These are phyloP conservation scores for Euura saliciscinereae DNA, from an alignment of 1,140 invertebrate genomes.

Conservation along the genomic window DNA sequence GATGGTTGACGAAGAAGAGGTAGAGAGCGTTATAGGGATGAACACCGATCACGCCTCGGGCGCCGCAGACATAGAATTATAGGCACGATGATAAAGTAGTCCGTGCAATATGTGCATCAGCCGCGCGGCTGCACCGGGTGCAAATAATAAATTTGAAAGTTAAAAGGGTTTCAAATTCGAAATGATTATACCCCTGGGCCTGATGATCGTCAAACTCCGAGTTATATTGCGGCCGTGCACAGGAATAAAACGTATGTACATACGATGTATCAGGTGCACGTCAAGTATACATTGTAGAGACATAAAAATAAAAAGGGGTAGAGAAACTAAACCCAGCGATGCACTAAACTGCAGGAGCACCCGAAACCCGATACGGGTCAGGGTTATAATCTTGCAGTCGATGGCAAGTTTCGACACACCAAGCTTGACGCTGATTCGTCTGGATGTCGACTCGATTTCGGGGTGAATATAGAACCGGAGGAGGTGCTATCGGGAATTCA, in stretches of 20 bases:
- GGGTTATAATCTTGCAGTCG: slow-evolving; percentile 7
- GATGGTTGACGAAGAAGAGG: no score
- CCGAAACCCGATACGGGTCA: background rate
- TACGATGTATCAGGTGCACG: background rate
- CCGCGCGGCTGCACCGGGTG: background rate
- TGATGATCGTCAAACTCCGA: background rate
- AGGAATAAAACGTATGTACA: background rate
- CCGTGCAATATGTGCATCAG: background rate
- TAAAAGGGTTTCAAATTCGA: background rate
- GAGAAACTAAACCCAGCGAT: background rate
- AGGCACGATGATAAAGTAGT: background rate
- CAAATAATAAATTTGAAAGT: background rate
- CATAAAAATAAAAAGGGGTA: background rate
- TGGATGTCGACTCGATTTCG: background rate
- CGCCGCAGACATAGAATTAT: background rate
- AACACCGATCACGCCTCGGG: background rate
- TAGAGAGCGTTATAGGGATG: no score
- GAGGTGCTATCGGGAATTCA: background rate
- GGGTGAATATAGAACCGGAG: background rate
- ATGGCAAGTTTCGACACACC: background rate
- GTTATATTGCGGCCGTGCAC: background rate
- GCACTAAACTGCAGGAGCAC: background rate
- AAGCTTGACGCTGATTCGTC: background rate
- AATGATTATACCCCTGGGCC: background rate
- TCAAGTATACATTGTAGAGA: background rate